Conservation (phyloP, 2,888 invertebrate species). For the Ophraella communa region DNA sequence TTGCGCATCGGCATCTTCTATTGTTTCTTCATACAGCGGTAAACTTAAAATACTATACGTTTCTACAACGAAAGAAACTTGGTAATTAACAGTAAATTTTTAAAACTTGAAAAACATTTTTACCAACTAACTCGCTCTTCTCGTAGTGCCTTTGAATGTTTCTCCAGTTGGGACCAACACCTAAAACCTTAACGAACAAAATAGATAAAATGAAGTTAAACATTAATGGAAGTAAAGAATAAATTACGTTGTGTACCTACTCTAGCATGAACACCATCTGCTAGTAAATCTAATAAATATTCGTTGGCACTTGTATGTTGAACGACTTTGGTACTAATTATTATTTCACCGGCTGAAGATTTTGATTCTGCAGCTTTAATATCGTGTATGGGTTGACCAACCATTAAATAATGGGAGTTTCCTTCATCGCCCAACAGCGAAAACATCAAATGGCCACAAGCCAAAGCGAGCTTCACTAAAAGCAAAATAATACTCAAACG, state of each 20-base stretch:
- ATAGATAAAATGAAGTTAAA: no score
- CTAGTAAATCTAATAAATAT: slow-evolving; percentile 64
- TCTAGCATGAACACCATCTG: slow-evolving; percentile 64
- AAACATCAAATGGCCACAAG: slow-evolving; percentile 67
- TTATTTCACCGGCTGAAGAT: slow-evolving; percentile 67
- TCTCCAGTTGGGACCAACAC: slow-evolving; percentile 54
- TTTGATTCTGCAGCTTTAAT: slow-evolving; percentile 62
- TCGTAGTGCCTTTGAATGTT: slow-evolving; percentile 47
- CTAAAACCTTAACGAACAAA: slow-evolving; percentile 46
- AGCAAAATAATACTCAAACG: neutral
- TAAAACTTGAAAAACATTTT: no score
- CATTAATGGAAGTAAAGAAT: no score
- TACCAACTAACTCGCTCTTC: slow-evolving; percentile 31
- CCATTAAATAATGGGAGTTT: slow-evolving; percentile 66
- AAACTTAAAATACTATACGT: slow-evolving; percentile 30
- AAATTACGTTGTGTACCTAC: no score
- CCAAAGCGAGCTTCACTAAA: slow-evolving; percentile 68
- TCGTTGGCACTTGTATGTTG: slow-evolving; percentile 67
- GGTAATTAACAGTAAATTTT: neutral
- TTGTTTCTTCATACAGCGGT: slow-evolving; percentile 6
- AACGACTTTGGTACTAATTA: slow-evolving; percentile 68
- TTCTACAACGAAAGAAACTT: slow-evolving; percentile 18
- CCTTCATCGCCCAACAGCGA: slow-evolving; percentile 64
- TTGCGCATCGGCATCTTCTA: slow-evolving; percentile 27
- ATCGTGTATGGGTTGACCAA: slow-evolving; percentile 70